Conservation (phyloP, 2,797 vertebrate genomes). For the Epinephelus coioides region DNA sequence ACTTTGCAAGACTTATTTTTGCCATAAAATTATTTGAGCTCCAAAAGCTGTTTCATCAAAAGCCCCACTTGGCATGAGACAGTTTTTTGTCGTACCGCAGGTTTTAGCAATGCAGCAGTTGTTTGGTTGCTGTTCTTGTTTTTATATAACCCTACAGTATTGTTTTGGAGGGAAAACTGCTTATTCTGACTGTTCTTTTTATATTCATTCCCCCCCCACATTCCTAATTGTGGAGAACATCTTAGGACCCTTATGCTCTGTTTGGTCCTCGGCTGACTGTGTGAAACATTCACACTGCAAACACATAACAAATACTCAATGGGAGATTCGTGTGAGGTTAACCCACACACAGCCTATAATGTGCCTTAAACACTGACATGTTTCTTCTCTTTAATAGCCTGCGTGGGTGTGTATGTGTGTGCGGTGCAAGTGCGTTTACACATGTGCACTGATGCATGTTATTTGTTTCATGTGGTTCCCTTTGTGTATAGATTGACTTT, state of each 20-base stretch:
- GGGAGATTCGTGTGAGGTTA: constrained; percentile 43
- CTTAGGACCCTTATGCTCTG: constrained; percentile 10
- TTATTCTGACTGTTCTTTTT: constrained; percentile 41
- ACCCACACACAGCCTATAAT: constrained; percentile 41
- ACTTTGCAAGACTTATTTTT: constrained; percentile 34
- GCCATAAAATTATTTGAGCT: constrained; percentile 36
- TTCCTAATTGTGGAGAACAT: constrained; percentile 32
- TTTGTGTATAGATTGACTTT: constrained; percentile 75
- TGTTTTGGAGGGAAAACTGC: constrained; percentile 47
- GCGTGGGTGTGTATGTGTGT: constrained; percentile 7
- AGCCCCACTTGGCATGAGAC: constrained; percentile 36
- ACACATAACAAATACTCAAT: constrained; percentile 20
- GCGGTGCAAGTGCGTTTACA: constrained; percentile 13
- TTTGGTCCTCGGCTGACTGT: constrained; percentile 43
- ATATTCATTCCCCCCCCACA: not conserved
- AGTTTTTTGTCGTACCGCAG: constrained; percentile 31
- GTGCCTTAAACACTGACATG: constrained; percentile 43
- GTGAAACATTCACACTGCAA: constrained; percentile 29
- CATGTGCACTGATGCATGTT: constrained; percentile 61
- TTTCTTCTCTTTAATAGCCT: constrained; percentile 38
- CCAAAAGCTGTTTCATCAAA: constrained; percentile 54
- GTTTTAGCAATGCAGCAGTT: constrained; percentile 47
- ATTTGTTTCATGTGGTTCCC: constrained; percentile 62
- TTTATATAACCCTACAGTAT: constrained; percentile 10
- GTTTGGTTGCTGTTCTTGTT: constrained; percentile 38